Conservation (phyloP, 64 coral and sea anemone species). For the Montipora foliosa region DNA sequence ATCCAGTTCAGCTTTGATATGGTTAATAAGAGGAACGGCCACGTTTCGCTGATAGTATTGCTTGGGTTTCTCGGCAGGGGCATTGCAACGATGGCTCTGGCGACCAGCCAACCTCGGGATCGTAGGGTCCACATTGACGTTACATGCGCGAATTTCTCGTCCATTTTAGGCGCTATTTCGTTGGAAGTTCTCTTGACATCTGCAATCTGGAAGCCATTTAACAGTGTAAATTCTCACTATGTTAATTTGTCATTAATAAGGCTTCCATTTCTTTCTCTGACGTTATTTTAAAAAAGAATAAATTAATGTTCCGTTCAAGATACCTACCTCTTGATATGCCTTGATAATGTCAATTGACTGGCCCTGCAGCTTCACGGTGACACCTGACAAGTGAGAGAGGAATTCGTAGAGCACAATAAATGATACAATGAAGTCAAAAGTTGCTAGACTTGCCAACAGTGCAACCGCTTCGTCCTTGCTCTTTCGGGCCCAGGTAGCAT, state of each 20-base stretch:
- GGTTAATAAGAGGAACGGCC: too few relatives aligned
- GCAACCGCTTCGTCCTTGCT: slow-evolving; percentile 76
- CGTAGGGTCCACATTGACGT: too few relatives aligned
- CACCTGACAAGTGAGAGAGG: slow-evolving; percentile 67
- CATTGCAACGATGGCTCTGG: too few relatives aligned
- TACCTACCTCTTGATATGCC: slow-evolving; percentile 72
- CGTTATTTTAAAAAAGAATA: slow-evolving; percentile 36
- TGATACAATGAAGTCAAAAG: slow-evolving; percentile 75
- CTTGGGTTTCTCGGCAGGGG: too few relatives aligned
- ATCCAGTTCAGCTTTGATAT: too few relatives aligned
- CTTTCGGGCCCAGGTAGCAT: slow-evolving; percentile 67
- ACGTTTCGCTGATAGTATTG: too few relatives aligned
- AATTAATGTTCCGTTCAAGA: slow-evolving; percentile 18
- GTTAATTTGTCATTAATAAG: slow-evolving; percentile 9
- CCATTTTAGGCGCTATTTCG: too few relatives aligned
- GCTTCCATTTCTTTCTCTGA: slow-evolving; percentile 12
- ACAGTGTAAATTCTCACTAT: slow-evolving; percentile 46
- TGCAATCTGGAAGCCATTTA: slow-evolving; percentile 61
- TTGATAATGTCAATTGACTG: slow-evolving; percentile 71
- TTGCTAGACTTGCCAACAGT: slow-evolving; percentile 70
- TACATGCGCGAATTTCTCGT: too few relatives aligned
- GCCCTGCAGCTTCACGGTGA: slow-evolving; percentile 77
- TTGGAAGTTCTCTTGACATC: slow-evolving; percentile 27
- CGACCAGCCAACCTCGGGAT: too few relatives aligned
- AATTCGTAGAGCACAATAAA: slow-evolving; percentile 81